Evolutionary conservation across 2,797 vertebrate genomes (phyloP).

Genomic region (Psittacula derbiana): DNA sequence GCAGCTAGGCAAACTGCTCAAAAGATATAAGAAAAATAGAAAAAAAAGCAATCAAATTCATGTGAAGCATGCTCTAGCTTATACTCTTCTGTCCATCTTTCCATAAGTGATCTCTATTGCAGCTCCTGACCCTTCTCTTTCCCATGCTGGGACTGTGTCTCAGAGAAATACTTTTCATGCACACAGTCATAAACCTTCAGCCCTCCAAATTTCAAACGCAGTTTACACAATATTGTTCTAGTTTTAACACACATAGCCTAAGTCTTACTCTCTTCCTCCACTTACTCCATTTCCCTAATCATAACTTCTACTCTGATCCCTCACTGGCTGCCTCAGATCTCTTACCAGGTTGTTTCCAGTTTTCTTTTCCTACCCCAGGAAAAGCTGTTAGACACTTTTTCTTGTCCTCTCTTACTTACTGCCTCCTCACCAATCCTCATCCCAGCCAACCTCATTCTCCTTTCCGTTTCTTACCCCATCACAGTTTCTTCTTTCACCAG

Average conservation of each 20-base stretch:
- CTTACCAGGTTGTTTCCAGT: not conserved
- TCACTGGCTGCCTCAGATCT: not conserved
- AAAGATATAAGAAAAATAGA: not conserved
- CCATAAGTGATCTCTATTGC: not conserved
- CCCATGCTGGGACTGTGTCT: not conserved
- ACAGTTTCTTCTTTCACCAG: not conserved
- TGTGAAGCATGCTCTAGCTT: not conserved
- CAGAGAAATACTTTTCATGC: not conserved
- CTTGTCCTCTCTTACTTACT: not conserved
- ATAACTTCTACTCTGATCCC: not conserved
- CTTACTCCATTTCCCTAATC: not conserved
- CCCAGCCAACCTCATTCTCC: not conserved
- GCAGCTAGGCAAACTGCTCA: not conserved
- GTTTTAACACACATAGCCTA: not conserved
- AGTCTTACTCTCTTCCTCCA: not conserved
- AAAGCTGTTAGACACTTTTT: not conserved
- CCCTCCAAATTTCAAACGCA: not conserved
- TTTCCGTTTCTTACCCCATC: not conserved
- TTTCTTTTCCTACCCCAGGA: not conserved
- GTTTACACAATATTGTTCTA: not conserved
- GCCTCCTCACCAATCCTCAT: not conserved
- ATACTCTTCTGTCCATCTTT: not conserved
- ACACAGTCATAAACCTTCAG: not conserved
- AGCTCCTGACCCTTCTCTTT: not conserved
- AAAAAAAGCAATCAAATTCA: not conserved